Base-by-base conservation (phyloP, 2,113 vertebrate genomes). In the Podilymbus podiceps region DNA sequence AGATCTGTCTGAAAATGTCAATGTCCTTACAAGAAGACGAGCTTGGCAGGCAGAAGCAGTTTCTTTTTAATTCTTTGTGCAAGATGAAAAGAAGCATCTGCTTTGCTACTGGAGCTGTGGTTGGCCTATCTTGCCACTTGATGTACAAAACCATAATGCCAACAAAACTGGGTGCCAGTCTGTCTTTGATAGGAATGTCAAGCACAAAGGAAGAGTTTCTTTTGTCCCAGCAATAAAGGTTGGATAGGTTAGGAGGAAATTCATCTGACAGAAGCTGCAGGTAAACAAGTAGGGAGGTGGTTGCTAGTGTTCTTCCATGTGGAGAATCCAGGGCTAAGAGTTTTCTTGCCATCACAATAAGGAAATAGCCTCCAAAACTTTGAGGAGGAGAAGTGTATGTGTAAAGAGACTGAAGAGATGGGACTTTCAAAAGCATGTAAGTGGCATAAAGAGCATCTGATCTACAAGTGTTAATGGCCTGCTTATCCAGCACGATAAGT, bases 401-500 rank as follows among this genome's bases (percentile, higher is more conserved):
- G 7, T 68, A 60, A 76, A 80, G 12, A 62, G 3, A 15, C 5
- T 40, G n/a, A 84, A 71, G n/a, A 75, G 28, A n/a, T 8, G 56
- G 10, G 38, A 30, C 30, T 84, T 83, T 38, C 19, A 68, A 67
- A 59, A 66, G 33, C 9, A 18, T 17, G 1, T 8, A 22, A 12
- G 10, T 47, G 42, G 16, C 17, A 56, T 71, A 59, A 62, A 40
- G 13, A 63, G 6, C 18, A 24, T n/a, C 38, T 88, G 71, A 50
- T 46, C 10, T 80, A 3, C 8, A 15, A 8, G 12, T 77, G 25
- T 31, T 60, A 4, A 1, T 30, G 52, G 9, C 27, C 13, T 21
- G 7, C 71, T 88, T 9, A 1, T 44, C 23, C 21, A 62, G 68
- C 47, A 6, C 0, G 1, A 2, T 38, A 17, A 82, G 35, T 52